Base-by-base conservation (phyloP, 1,140 invertebrate genomes). In the Drosophila elegans region DNA sequence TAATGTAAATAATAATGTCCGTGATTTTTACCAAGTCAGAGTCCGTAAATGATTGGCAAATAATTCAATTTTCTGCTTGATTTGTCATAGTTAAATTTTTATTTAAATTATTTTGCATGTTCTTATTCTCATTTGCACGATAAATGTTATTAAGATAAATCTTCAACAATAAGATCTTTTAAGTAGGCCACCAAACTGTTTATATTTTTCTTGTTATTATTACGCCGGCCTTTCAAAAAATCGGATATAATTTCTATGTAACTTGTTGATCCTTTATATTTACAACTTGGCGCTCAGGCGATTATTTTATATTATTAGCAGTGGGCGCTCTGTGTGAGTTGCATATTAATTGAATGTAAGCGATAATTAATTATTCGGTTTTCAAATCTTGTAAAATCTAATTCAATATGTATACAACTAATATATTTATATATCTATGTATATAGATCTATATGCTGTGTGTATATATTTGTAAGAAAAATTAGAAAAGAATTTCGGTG, bases 131-230 rank as follows among this genome's bases (percentile, higher is more conserved):
- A 69, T 88, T 68, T 83, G 83, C 83, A 80, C 84, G 80, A 89
- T 88, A 80, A 89, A 68, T 88, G 74, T 76, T 83, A 74, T 89
- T 71, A 89, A 89, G 72, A 80, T 83, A 83, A 88, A 88, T 88
- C 84, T 88, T 77, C 73, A 88, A 88, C 84, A 88, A 89, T 89
- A 88, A 89, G 84, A 88, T 89, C 75, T 63, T 56, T 79, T 79
- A 67, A 84, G 72, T 62, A 75, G 83, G 82, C 79, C 82, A 57
- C 66, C 48, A 64, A 78, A 66, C 49, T 57, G 52, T 77, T 42
- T 63, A 54, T 68, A 75, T 64, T 46, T 75, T 73, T 51, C 48
- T 64, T 61, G 38, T 80, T 62, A 46, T 60, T 73, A 68, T 67
- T 63, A 76, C 48, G 44, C 27, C 60, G 82, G 78, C 75, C 71